phyloP scores from a whole-genome alignment of 2,797 vertebrate genomes.

The Poeciliopsis gracilis region DNA sequence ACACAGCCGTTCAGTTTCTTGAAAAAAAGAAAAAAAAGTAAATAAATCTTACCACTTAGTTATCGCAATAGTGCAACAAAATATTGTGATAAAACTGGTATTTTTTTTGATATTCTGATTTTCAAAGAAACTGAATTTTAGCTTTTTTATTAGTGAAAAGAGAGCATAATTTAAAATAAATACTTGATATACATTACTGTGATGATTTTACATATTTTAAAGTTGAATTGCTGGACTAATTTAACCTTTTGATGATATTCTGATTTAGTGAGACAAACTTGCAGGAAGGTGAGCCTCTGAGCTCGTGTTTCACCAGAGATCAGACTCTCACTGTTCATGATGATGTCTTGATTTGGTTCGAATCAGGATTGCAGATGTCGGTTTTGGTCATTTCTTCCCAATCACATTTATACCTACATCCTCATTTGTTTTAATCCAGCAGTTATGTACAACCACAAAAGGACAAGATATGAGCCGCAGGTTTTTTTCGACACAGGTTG shows the following conservation, averaged over 20 bases:
- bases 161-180: not conserved
- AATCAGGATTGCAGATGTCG: not conserved
- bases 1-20: no score
- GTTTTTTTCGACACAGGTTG: not conserved
- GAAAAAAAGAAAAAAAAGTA: no score
- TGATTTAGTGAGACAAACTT: not conserved
- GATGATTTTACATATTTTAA: not conserved
- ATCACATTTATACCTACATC: not conserved
- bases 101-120: no score
- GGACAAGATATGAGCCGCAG: not conserved
- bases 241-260: not conserved
- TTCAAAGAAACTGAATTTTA: no score
- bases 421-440: not conserved
- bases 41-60: no score
- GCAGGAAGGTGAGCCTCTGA: not conserved
- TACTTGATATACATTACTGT: not conserved
- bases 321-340: not conserved
- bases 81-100: no score
- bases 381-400: not conserved
- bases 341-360: not conserved
- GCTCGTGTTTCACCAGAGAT: not conserved
- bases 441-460: not conserved
- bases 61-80: no score
- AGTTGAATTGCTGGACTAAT: not conserved
- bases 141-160: no score